Conservation (phyloP, 2,888 invertebrate genomes). For the Oscheius sp. region DNA sequence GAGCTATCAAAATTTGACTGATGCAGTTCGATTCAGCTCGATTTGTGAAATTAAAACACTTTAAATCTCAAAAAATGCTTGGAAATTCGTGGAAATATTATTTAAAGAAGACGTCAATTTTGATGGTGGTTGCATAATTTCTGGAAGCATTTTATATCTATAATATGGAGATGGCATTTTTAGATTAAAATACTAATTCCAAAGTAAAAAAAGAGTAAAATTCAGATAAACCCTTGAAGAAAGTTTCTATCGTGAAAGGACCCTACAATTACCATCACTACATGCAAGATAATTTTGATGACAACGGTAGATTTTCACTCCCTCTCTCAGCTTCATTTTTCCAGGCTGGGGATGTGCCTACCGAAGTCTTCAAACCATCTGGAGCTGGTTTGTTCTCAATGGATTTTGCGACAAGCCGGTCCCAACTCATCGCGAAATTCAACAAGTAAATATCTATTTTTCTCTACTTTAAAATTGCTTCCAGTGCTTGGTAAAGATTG, state of each 20-base stretch:
- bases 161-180: too few species aligned
- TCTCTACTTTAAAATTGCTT: constrained; percentile 3
- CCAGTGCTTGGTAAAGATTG: constrained; percentile 89
- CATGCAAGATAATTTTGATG: constrained; percentile 90
- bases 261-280: constrained; percentile 94
- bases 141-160: too few species aligned
- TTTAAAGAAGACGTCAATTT: too few species aligned
- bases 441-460: constrained; percentile 73
- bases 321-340: not conserved
- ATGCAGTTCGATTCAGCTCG: too few species aligned
- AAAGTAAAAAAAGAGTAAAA: not conserved
- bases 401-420: constrained; percentile 82
- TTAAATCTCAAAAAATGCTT: too few species aligned
- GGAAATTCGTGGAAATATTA: too few species aligned
- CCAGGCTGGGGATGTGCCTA: constrained; percentile 56
- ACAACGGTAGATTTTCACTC: constrained; percentile 73
- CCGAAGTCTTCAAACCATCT: constrained; percentile 52
- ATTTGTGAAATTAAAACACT: too few species aligned
- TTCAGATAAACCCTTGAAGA: constrained; percentile 57
- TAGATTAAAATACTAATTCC: too few species aligned
- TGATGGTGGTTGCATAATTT: too few species aligned
- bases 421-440: constrained; percentile 86
- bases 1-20: too few species aligned
- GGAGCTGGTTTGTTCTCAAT: constrained; percentile 87
- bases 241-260: constrained; percentile 78